A percentile compares a stretch with the other conserved stretches of the same genome.
Evolutionary conservation across 2,113 vertebrate species (phyloP).

Genomic region (Fregetta grallaria): DNA sequence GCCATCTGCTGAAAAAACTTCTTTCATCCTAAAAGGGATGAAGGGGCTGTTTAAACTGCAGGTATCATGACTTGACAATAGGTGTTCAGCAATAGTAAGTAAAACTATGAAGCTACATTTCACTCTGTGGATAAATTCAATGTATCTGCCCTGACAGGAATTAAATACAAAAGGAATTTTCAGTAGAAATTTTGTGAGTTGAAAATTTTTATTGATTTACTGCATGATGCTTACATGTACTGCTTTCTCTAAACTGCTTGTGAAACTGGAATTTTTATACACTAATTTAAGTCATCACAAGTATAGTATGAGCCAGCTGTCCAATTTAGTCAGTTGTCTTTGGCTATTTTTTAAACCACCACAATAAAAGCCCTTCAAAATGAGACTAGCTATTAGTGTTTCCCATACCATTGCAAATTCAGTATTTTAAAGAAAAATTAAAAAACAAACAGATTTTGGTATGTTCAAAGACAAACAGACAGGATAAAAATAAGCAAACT

Average conservation of each 20-base stretch:
- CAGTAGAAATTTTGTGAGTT: neutral
- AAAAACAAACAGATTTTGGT: neutral
- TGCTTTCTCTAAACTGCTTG: neutral
- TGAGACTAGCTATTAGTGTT: neutral
- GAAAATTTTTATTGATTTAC: neutral
- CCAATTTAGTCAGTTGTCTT: neutral
- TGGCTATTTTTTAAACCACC: accelerated
- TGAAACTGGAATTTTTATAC: neutral
- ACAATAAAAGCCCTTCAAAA: neutral
- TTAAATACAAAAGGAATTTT: neutral
- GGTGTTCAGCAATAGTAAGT: neutral
- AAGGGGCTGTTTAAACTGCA: neutral
- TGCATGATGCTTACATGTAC: neutral
- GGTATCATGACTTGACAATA: neutral
- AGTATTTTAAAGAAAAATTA: neutral
- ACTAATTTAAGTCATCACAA: neutral
- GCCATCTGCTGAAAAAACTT: neutral
- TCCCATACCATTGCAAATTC: neutral
- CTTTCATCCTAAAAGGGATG: neutral
- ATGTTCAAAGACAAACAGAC: neutral
- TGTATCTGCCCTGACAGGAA: neutral
- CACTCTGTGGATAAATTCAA: neutral
- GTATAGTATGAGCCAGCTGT: neutral
- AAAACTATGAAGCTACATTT: neutral
- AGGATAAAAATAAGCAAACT: neutral